Base-by-base conservation (phyloP, 1,140 invertebrate genomes). In the Aphidius ervi region DNA sequence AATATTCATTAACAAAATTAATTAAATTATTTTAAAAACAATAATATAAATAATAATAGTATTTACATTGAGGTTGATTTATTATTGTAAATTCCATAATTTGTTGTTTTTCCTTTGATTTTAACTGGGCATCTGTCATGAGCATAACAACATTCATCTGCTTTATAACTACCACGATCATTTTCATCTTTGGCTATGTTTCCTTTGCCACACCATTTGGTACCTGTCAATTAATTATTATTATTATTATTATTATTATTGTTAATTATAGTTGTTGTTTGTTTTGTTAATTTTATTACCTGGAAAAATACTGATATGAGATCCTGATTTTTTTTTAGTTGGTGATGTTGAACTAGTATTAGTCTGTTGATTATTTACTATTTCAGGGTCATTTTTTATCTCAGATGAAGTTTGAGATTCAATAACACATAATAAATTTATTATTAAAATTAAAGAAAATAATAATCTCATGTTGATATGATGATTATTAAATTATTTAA, bases 81-180 rank as follows among this genome's bases (percentile, higher is more conserved):
- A 56, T 56, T 56, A 43, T 61, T 61, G 8, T 42, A 9, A 16
- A 61, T 23, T 9, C 59, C 59, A 16, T 61, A 56, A n/a, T 61
- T 61, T 1, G 46, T 43, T 40, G 16, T 49, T 43, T 53, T 46
- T 42, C 46, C 42, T 61, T 61, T 61, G 37, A 61, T 56, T 50
- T 61, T 61, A 43, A 56, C 46, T 37, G 59, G 53, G n/a, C 59
- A 61, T 20, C 59, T 45, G 43, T 61, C 59, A n/a, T 61, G 59
- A 49, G 48, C 40, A 49, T 20, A 41, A 40, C 59, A 61, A 20
- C 59, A 61, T 16, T 20, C 42, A 41, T 61, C 59, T 8, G 59
- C 56, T 43, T 41, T 46, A 42, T 48, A 61, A 49, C 31, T 56
- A 6, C 59, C 59, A 43, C 48, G 56, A 49, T 61, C 59, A 6